phyloP scores from a whole-genome alignment of 2,888 invertebrate species.

The Bembecia ichneumoniformis region DNA sequence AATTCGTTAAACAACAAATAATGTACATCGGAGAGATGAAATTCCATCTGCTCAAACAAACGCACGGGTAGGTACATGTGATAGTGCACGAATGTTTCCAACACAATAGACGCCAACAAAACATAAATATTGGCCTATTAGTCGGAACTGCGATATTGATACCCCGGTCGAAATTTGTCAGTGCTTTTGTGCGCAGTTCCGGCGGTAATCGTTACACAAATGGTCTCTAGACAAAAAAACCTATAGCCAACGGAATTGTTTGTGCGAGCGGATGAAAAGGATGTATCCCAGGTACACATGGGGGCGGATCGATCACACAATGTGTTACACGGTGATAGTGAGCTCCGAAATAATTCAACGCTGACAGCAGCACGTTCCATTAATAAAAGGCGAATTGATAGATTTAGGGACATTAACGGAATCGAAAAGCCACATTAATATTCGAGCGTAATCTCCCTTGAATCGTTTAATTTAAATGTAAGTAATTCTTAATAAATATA shows the following conservation, averaged over 20 bases:
- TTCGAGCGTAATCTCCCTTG: background rate
- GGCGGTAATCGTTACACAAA: conserved; percentile 58
- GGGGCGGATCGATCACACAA: conserved; percentile 43
- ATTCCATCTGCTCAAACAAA: conserved; percentile 1
- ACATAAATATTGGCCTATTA: conserved; percentile 62
- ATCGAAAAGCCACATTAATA: conserved; percentile 9
- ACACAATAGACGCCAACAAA: conserved; percentile 51
- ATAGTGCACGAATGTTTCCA: conserved; percentile 42
- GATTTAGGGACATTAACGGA: conserved; percentile 35
- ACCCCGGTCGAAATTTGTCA: conserved; percentile 51
- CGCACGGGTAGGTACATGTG: conserved; percentile 21
- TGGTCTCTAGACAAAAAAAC: conserved; percentile 40
- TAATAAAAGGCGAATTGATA: conserved; percentile 36
- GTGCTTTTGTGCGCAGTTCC: conserved; percentile 60
- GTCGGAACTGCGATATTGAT: conserved; percentile 66
- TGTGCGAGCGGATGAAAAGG: conserved; percentile 40
- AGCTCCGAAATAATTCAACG: conserved; percentile 38
- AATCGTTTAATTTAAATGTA: conserved; percentile 10
- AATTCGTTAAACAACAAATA: too few species aligned
- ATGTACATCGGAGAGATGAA: background rate
- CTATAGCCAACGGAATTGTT: conserved; percentile 38
- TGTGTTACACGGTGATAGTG: conserved; percentile 29
- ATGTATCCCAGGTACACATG: conserved; percentile 52
- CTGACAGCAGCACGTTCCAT: conserved; percentile 36
- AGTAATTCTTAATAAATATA: conserved; percentile 17